These are phyloP conservation scores for Heliothis virescens DNA, from an alignment of 1,140 invertebrate genomes.

Conservation along the genomic window DNA sequence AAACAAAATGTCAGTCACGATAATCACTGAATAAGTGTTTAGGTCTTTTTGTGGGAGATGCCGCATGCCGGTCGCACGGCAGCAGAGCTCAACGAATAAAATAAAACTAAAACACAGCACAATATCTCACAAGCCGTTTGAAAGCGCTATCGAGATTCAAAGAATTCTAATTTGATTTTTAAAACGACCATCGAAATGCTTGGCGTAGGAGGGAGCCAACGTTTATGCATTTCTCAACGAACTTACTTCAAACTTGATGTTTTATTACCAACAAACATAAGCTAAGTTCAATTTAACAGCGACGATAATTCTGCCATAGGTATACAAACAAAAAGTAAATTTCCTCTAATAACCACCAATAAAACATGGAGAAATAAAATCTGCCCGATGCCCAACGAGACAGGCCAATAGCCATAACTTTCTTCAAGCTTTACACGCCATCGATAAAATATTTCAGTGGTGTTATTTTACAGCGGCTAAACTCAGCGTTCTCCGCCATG, in stretches of 20 bases:
- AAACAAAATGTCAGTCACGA: slow-evolving; percentile 48
- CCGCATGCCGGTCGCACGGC: slow-evolving; percentile 5
- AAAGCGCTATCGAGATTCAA: slow-evolving; percentile 58
- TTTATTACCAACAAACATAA: background rate
- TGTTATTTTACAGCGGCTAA: slow-evolving; percentile 60
- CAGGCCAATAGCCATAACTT: slow-evolving; percentile 55
- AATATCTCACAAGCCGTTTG: slow-evolving; percentile 62
- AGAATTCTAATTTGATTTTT: slow-evolving; percentile 70
- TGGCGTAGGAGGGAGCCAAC: slow-evolving; percentile 54
- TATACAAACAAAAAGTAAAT: slow-evolving; percentile 11
- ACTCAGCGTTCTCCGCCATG: slow-evolving; percentile 31
- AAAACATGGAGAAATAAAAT: slow-evolving; percentile 48
- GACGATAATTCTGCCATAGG: background rate
- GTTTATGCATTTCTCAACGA: slow-evolving; percentile 48
- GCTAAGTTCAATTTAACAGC: background rate
- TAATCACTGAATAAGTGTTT: slow-evolving; percentile 33
- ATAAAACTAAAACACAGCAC: slow-evolving; percentile 54
- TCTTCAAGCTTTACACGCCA: slow-evolving; percentile 47
- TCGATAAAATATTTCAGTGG: slow-evolving; percentile 61
- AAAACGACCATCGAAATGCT: slow-evolving; percentile 57
- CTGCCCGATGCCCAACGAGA: slow-evolving; percentile 29
- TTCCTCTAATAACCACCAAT: slow-evolving; percentile 24
- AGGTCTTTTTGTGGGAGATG: slow-evolving; percentile 32
- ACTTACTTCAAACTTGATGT: background rate
- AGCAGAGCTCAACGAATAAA: slow-evolving; percentile 27